Conservation (phyloP, 1,140 invertebrate genomes). For the Plutomurus gul region DNA sequence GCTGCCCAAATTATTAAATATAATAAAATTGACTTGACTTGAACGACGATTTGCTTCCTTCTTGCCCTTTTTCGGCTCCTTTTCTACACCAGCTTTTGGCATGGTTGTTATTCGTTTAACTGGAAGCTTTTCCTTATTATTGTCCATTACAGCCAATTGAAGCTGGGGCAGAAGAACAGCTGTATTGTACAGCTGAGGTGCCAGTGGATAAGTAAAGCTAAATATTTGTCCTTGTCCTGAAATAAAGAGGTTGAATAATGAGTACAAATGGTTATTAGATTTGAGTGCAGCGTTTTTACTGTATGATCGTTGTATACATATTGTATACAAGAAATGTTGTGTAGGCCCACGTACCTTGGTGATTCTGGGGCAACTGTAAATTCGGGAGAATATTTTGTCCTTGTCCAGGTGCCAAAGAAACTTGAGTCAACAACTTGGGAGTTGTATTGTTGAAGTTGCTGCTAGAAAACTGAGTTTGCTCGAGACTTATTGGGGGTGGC, state of each 20-base stretch:
- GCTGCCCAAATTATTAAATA: too few relatives aligned
- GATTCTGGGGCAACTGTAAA: not conserved
- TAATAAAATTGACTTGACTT: too few relatives aligned
- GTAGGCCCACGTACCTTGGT: not conserved
- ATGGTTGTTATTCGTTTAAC: not conserved
- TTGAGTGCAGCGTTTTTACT: not conserved
- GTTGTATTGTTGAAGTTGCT: not conserved
- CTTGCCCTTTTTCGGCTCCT: constrained; percentile 38
- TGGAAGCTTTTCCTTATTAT: not conserved
- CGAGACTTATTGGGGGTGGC: too few relatives aligned
- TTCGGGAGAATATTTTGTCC: not conserved
- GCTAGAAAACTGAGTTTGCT: not conserved
- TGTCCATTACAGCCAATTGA: constrained; percentile 33
- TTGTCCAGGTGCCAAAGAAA: not conserved
- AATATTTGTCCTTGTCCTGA: constrained; percentile 57
- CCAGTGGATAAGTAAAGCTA: not conserved
- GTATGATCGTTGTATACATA: not conserved
- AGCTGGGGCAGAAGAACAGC: constrained; percentile 45
- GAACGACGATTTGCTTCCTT: constrained; percentile 35
- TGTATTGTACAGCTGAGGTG: constrained; percentile 11
- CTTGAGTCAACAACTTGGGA: not conserved
- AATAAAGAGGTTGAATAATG: not conserved
- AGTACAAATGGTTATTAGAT: too few relatives aligned
- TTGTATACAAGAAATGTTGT: not conserved
- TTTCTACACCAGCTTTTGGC: not conserved